A percentile compares a stretch with the other conserved stretches of the same genome.
Evolutionary conservation across 1,140 invertebrate species (phyloP).

Genomic region (Neoseiulus cucumeris): DNA sequence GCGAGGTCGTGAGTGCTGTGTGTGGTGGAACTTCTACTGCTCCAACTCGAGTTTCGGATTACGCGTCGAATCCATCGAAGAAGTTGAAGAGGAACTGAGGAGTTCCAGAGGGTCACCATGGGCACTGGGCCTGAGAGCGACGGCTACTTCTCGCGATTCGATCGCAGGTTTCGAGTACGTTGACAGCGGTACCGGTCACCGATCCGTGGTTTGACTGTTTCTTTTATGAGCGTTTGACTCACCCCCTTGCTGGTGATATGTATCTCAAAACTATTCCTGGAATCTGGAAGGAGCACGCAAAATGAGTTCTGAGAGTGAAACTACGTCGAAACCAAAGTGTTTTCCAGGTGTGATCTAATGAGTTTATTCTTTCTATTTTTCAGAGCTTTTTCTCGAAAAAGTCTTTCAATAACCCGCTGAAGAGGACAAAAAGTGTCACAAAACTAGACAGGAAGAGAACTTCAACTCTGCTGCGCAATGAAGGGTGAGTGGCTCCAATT

Average conservation of each 20-base stretch:
- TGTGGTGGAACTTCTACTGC: too few species aligned
- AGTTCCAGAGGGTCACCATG: not conserved
- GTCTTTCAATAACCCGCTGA: conserved; percentile 61
- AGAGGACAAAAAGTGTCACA: conserved; percentile 73
- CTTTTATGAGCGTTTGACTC: not conserved
- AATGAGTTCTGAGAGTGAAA: too few species aligned
- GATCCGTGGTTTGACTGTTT: not conserved
- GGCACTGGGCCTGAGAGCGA: not conserved
- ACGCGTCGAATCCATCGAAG: too few species aligned
- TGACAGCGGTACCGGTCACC: not conserved
- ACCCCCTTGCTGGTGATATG: too few species aligned
- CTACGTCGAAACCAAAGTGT: too few species aligned
- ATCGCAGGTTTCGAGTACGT: conserved; percentile 11
- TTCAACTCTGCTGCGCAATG: conserved; percentile 20
- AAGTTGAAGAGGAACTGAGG: not conserved
- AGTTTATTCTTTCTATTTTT: conserved; percentile 17
- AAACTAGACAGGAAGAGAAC: conserved; percentile 58
- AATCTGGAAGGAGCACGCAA: too few species aligned
- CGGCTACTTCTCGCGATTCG: not conserved
- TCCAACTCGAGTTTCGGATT: too few species aligned
- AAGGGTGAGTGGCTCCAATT: not conserved
- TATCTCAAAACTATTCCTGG: too few species aligned
- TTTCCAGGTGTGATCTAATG: too few species aligned
- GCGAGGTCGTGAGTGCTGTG: too few species aligned
- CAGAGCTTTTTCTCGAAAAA: conserved; percentile 77